Evolutionary conservation across 1,140 invertebrate species (phyloP).

Genomic region (Colletes latitarsis): DNA sequence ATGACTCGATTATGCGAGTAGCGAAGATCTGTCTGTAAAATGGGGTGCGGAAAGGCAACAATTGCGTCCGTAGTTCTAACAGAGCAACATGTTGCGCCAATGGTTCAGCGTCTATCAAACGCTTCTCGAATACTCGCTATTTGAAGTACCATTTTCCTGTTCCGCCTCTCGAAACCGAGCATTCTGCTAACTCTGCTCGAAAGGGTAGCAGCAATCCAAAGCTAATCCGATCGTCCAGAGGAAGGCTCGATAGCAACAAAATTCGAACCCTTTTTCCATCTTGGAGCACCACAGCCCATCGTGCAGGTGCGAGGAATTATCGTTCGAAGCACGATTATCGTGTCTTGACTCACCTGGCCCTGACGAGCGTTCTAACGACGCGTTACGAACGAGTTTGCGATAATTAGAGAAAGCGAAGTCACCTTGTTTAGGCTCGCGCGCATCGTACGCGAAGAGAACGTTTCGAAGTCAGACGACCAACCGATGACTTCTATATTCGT

Average conservation of each 20-base stretch:
- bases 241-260: not conserved
- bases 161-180: not conserved
- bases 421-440: not conserved
- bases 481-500: not conserved
- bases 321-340: constrained; percentile 53
- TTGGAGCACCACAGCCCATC: not conserved
- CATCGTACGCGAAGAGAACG: no score
- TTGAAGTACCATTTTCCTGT: not conserved
- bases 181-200: not conserved
- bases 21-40: no score
- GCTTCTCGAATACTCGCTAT: no score
- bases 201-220: not conserved
- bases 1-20: no score
- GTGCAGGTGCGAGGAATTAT: constrained; percentile 48
- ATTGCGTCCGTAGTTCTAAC: no score
- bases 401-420: constrained; percentile 61
- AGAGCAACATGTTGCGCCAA: no score
- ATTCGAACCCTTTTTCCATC: constrained; percentile 1
- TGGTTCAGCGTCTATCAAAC: no score
- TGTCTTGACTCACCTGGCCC: constrained; percentile 8
- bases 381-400: constrained; percentile 51
- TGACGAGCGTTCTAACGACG: constrained; percentile 22
- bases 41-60: no score
- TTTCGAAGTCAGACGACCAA: not conserved
- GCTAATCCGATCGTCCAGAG: not conserved